A percentile compares a stretch with the other conserved stretches of the same genome.
phyloP scores from a whole-genome alignment of 2,888 invertebrate genomes.

The Crepidodera aurea region DNA sequence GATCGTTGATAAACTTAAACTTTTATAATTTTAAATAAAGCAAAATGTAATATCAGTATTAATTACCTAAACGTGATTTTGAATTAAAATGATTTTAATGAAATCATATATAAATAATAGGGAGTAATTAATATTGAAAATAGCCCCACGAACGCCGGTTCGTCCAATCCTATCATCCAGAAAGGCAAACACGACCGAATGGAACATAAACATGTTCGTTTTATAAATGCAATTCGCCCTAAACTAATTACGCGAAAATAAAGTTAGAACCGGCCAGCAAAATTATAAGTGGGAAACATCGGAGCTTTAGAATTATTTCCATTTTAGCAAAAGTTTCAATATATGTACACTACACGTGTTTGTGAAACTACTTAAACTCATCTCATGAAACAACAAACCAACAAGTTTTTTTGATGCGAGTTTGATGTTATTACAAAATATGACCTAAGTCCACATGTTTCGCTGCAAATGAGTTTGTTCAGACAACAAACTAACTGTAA shows the following conservation, averaged over 20 bases:
- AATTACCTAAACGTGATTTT: no score
- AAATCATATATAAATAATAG: no score
- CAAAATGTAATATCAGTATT: no score
- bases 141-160: not conserved
- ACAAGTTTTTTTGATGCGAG: no score
- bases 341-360: not conserved
- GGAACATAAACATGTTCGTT: constrained; percentile 5
- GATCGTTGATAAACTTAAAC: no score
- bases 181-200: constrained; percentile 4
- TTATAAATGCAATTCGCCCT: constrained; percentile 10
- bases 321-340: constrained; percentile 1
- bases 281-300: not conserved
- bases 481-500: no score
- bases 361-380: not conserved
- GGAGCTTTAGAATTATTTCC: not conserved
- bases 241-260: constrained; percentile 9
- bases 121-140: constrained; percentile 9
- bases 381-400: no score
- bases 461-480: no score
- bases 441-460: no score
- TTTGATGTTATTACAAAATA: no score
- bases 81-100: no score
- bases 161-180: not conserved
- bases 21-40: no score
- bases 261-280: not conserved